Base-by-base conservation (phyloP, 2,113 vertebrate species). In the Ellobius talpinus region DNA sequence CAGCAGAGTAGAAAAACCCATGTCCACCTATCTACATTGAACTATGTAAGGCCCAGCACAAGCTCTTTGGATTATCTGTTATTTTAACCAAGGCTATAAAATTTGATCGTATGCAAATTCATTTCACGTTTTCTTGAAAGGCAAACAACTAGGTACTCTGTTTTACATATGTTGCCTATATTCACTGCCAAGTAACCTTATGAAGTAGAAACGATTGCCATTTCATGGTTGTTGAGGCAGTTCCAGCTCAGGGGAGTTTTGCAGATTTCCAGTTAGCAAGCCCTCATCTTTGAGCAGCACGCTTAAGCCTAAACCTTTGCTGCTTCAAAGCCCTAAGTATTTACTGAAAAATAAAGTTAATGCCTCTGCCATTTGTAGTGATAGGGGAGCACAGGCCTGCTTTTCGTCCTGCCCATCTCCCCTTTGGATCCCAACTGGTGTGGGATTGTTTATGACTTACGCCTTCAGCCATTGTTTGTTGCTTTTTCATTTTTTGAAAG, bases 111-210 rank as follows among this genome's bases (percentile, higher is more conserved):
- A 13, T 70, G 42, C 21, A 63, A 76, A 92, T 61, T 94, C 58
- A 94, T 81, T 92, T 95, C 12, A 74, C 3, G 78, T 31, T 94
- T 96, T 86, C 36, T 73, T 77, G 4, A 90, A 91, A 84, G 31
- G 77, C 76, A 92, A 92, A 36, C 87, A 95, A 26, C 3, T 47
- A 74, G 29, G 1, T 36, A 33, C 8, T 31, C 16, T 84, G 31
- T 3, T 88, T 74, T 76, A 31, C 7, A 45, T 78, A 61, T 9
- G 11, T 81, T 63, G 16, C 10, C 26, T 47, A 82, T n/a, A 91
- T 93, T 88, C 84, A 36, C 58, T 72, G 17, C 79, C 70, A 94
- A 82, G 39, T 14, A 55, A 68, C 14, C 14, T 50, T 66, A 19
- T 58, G 5, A 42, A 72, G 39, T 72, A 66, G 45, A 2, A 8